Conservation (phyloP, 2,888 invertebrate genomes). For the Aporophyla nigra region DNA sequence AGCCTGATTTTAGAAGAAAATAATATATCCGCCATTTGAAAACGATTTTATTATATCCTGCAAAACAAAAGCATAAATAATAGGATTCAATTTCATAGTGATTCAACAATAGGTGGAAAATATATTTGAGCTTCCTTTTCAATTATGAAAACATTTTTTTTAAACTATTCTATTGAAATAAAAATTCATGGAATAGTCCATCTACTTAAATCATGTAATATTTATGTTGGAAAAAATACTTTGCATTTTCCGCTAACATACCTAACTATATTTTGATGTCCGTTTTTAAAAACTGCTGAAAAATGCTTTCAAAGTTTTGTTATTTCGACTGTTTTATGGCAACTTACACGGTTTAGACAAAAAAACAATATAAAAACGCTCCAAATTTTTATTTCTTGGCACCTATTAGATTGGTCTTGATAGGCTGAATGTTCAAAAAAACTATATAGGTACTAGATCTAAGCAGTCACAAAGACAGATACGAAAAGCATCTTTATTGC, state of each 20-base stretch:
- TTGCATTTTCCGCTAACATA: neutral
- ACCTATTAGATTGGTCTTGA: neutral
- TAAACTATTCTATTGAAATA: constrained; percentile 16
- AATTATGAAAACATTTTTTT: constrained; percentile 44
- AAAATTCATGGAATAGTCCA: constrained; percentile 7
- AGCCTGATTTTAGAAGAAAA: neutral
- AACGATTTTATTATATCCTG: neutral
- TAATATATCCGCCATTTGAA: neutral
- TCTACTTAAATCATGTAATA: constrained; percentile 17
- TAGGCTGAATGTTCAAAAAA: neutral
- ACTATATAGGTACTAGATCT: too few species aligned
- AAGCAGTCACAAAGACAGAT: too few species aligned
- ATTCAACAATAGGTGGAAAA: constrained; percentile 38
- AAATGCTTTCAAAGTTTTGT: neutral
- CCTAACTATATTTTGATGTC: neutral
- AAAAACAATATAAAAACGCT: too few species aligned
- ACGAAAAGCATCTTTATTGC: too few species aligned
- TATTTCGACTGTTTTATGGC: neutral
- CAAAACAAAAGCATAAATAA: constrained; percentile 26
- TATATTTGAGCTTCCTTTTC: constrained; percentile 37
- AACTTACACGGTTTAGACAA: too few species aligned
- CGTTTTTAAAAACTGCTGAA: neutral
- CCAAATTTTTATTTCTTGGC: neutral
- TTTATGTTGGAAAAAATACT: constrained; percentile 8
- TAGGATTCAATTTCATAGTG: constrained; percentile 11